These are phyloP conservation scores for Tipula unca DNA, from an alignment of 2,888 invertebrate genomes.

Conservation along the genomic window DNA sequence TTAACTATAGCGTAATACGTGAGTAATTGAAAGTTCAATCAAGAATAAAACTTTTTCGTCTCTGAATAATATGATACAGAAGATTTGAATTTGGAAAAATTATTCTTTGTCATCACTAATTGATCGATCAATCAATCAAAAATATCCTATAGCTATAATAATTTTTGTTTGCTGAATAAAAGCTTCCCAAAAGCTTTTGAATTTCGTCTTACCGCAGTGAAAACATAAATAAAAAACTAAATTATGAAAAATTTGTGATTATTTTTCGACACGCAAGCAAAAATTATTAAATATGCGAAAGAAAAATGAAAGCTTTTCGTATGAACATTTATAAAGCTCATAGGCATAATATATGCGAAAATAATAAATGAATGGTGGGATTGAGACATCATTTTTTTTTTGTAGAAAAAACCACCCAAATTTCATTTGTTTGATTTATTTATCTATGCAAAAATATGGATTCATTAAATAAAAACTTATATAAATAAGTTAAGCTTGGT, in stretches of 20 bases:
- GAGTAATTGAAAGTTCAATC: background rate
- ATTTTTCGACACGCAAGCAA: background rate
- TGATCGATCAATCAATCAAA: background rate
- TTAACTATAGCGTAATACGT: background rate
- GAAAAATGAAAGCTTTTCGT: background rate
- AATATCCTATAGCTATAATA: background rate
- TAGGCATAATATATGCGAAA: background rate
- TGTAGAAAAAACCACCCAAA: background rate
- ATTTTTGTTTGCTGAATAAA: background rate
- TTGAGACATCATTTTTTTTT: background rate
- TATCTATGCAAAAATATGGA: background rate
- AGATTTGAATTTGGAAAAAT: background rate
- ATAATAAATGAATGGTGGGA: background rate
- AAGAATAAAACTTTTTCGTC: background rate
- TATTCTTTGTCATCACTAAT: background rate
- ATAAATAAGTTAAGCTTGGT: background rate
- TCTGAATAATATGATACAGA: background rate
- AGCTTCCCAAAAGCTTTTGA: background rate
- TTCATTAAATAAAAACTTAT: background rate
- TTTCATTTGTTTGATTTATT: background rate
- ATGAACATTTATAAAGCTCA: background rate
- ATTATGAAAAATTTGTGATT: background rate
- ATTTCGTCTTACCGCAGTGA: background rate
- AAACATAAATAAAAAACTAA: background rate
- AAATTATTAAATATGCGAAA: background rate